Evolutionary conservation across 1,140 invertebrate genomes (phyloP).

Genomic region (Achroia grisella): DNA sequence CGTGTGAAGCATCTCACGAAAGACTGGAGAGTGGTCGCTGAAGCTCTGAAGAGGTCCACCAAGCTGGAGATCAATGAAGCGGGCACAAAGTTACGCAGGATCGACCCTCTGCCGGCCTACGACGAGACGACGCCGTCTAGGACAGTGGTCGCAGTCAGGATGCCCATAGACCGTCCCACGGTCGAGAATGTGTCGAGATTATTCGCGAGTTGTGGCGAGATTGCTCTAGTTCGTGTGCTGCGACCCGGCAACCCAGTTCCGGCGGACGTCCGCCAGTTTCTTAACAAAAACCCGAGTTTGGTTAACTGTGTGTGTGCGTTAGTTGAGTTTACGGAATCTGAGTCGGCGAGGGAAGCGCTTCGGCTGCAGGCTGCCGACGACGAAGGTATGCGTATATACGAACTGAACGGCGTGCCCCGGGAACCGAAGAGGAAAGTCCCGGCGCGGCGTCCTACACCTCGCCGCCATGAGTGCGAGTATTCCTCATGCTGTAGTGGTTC

Average conservation of each 20-base stretch:
- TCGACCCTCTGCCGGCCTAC: slow-evolving; percentile 89
- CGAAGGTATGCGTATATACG: slow-evolving; percentile 72
- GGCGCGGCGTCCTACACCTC: slow-evolving; percentile 56
- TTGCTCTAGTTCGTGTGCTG: slow-evolving; percentile 88
- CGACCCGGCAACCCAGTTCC: slow-evolving; percentile 90
- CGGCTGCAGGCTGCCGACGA: slow-evolving; percentile 72
- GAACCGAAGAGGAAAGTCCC: slow-evolving; percentile 74
- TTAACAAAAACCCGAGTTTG: slow-evolving; percentile 92
- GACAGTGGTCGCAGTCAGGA: slow-evolving; percentile 89
- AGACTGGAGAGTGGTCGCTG: slow-evolving; percentile 93
- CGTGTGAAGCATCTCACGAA: slow-evolving; percentile 93
- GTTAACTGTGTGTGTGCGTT: slow-evolving; percentile 88
- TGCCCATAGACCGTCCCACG: slow-evolving; percentile 87
- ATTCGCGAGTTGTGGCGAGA: slow-evolving; percentile 90
- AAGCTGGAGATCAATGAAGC: slow-evolving; percentile 92
- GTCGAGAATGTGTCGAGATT: slow-evolving; percentile 92
- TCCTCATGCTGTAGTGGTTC: slow-evolving; percentile 81
- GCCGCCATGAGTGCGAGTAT: slow-evolving; percentile 65
- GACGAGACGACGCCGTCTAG: slow-evolving; percentile 93
- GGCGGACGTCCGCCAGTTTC: slow-evolving; percentile 90
- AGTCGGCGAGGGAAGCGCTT: slow-evolving; percentile 86
- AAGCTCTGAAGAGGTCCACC: slow-evolving; percentile 84
- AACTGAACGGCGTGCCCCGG: slow-evolving; percentile 75
- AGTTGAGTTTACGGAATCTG: slow-evolving; percentile 91
- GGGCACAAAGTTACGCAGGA: slow-evolving; percentile 91